Evolutionary conservation across 1,140 invertebrate species (phyloP).

Genomic region (Campoletis sonorensis): DNA sequence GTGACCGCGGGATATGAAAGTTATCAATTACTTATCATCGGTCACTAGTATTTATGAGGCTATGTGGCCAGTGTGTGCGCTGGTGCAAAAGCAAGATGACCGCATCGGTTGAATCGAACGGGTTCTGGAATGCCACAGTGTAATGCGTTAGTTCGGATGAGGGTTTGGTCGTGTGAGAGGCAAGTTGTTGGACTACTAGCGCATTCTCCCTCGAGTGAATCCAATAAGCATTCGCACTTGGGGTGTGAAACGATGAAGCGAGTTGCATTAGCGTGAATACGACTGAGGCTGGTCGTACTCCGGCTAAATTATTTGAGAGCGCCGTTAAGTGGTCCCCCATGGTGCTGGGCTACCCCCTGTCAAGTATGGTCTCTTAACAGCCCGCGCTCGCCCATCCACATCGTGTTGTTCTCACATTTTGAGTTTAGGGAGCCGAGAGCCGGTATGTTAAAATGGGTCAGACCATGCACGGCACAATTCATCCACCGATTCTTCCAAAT

Average conservation of each 20-base stretch:
- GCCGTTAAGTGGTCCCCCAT: conserved; percentile 54
- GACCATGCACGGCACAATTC: conserved; percentile 19
- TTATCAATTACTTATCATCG: conserved; percentile 45
- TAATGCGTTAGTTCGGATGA: neutral
- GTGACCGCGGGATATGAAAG: conserved; percentile 26
- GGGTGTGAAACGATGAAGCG: conserved; percentile 51
- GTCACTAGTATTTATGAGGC: conserved; percentile 40
- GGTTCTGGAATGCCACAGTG: neutral
- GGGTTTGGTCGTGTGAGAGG: neutral
- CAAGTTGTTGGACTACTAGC: conserved; percentile 21
- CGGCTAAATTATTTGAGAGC: conserved; percentile 7
- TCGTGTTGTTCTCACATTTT: conserved; percentile 33
- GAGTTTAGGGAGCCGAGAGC: neutral
- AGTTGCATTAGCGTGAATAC: conserved; percentile 43
- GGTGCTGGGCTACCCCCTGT: conserved; percentile 52
- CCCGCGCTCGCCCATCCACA: conserved; percentile 13
- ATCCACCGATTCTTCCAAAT: conserved; percentile 38
- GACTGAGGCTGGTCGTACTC: conserved; percentile 11
- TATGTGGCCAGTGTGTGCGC: conserved; percentile 7
- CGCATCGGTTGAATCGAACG: conserved; percentile 2
- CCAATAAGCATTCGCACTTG: conserved; percentile 50
- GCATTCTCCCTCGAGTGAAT: conserved; percentile 38
- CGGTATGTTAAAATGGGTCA: conserved; percentile 2
- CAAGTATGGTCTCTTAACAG: conserved; percentile 46
- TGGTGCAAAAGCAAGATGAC: neutral